Conservation (phyloP, 2,888 invertebrate genomes). For the Coelinius sp. region DNA sequence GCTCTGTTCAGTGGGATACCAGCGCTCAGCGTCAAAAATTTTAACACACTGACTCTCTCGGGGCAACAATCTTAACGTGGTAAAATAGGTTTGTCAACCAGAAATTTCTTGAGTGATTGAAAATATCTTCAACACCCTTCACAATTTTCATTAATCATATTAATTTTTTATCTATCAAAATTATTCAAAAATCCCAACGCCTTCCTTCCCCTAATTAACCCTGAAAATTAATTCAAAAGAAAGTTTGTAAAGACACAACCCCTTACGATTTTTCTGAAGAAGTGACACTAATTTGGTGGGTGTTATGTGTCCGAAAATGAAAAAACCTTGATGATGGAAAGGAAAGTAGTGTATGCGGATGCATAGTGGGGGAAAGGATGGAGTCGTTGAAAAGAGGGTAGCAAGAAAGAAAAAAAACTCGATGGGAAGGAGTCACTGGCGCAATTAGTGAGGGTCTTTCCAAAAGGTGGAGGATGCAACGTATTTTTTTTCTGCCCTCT, state of each 20-base stretch:
- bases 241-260: neutral
- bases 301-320: slow-evolving; percentile 34
- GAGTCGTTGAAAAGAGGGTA: slow-evolving; percentile 14
- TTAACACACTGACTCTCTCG: no score
- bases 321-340: slow-evolving; percentile 11
- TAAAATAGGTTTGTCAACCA: no score
- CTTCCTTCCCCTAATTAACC: neutral
- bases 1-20: no score
- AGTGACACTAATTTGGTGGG: slow-evolving; percentile 38
- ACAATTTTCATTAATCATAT: no score
- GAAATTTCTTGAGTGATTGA: no score
- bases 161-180: neutral
- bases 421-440: slow-evolving; percentile 41
- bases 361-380: slow-evolving; percentile 15
- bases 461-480: slow-evolving; percentile 45
- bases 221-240: neutral
- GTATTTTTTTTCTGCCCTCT: slow-evolving; percentile 17
- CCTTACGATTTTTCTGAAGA: neutral
- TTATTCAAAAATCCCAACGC: neutral
- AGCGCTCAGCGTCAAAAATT: no score
- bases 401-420: slow-evolving; percentile 16
- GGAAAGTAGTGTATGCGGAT: neutral
- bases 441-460: slow-evolving; percentile 56
- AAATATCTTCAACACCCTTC: no score
- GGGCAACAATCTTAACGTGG: no score